Evolutionary conservation across 2,888 invertebrate genomes (phyloP).

Genomic region (Drosophila trichaetosa): DNA sequence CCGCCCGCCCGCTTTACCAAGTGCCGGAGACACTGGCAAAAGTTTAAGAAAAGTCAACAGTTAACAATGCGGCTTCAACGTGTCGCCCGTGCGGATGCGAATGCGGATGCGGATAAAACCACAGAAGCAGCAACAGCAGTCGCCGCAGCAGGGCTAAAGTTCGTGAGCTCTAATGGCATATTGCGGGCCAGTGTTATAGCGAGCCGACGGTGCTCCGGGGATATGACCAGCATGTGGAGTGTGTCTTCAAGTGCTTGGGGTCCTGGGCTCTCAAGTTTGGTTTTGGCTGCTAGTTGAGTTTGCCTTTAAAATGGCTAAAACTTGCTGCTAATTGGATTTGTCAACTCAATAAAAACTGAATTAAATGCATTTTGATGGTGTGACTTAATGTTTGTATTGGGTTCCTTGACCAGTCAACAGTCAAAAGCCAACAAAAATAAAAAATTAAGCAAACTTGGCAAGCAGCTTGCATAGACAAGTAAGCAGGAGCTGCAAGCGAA

Average conservation of each 20-base stretch:
- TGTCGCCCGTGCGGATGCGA: slow-evolving; percentile 68
- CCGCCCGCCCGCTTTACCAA: slow-evolving; percentile 69
- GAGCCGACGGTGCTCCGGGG: slow-evolving; percentile 48
- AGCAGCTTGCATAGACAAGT: slow-evolving; percentile 64
- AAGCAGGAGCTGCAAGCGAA: slow-evolving; percentile 6
- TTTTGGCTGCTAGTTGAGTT: slow-evolving; percentile 2
- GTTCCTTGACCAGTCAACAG: slow-evolving; percentile 62
- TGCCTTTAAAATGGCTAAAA: slow-evolving; percentile 67
- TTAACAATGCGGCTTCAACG: slow-evolving; percentile 81
- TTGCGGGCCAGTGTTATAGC: slow-evolving; percentile 67
- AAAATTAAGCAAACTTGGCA: slow-evolving; percentile 53
- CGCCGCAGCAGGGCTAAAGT: slow-evolving; percentile 60
- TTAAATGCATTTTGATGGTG: slow-evolving; percentile 75
- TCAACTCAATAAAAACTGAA: slow-evolving; percentile 77
- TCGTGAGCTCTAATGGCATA: slow-evolving; percentile 68
- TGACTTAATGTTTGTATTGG: slow-evolving; percentile 57
- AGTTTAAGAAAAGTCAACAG: slow-evolving; percentile 82
- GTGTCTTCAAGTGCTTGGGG: slow-evolving; percentile 41
- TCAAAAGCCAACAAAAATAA: neutral
- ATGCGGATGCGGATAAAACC: slow-evolving; percentile 40
- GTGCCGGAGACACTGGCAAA: slow-evolving; percentile 63
- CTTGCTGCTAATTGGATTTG: slow-evolving; percentile 76
- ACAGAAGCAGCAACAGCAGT: slow-evolving; percentile 29
- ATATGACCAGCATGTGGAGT: slow-evolving; percentile 35
- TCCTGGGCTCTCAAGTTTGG: slow-evolving; percentile 9